phyloP scores from a whole-genome alignment of 2,113 vertebrate genomes.

The Caloenas nicobarica region DNA sequence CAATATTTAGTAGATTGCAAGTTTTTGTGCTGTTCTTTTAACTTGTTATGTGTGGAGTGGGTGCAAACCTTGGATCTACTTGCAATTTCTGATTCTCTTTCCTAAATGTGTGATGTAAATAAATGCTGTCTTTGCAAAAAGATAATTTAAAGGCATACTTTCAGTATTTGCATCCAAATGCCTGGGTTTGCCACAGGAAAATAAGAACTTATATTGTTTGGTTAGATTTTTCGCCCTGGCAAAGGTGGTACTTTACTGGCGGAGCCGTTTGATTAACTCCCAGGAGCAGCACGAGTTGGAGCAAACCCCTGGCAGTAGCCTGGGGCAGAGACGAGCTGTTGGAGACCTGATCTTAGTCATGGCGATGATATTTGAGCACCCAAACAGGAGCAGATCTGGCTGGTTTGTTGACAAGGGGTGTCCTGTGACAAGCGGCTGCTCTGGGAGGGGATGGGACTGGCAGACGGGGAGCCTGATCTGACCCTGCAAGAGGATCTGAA shows the following conservation, averaged over 20 bases:
- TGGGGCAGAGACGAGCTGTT: neutral
- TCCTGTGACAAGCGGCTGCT: neutral
- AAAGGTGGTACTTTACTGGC: neutral
- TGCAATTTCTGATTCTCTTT: neutral
- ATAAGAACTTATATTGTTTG: neutral
- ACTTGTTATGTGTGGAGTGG: neutral
- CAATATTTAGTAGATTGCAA: neutral
- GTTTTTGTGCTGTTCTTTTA: neutral
- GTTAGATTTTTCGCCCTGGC: accelerated
- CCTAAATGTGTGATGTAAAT: neutral
- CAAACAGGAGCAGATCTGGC: accelerated
- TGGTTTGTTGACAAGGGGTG: neutral
- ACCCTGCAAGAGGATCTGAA: neutral
- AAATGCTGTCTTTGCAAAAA: neutral
- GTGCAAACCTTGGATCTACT: neutral
- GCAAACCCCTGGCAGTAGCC: neutral
- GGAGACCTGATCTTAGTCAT: neutral
- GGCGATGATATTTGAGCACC: neutral
- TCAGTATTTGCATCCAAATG: neutral
- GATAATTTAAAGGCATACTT: neutral
- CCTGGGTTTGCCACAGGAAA: neutral
- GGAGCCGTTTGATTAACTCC: neutral
- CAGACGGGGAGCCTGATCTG: neutral
- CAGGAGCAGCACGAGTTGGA: neutral
- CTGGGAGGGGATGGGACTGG: neutral